Conservation (phyloP, 2,113 vertebrate species). For the Isichthys henryi region DNA sequence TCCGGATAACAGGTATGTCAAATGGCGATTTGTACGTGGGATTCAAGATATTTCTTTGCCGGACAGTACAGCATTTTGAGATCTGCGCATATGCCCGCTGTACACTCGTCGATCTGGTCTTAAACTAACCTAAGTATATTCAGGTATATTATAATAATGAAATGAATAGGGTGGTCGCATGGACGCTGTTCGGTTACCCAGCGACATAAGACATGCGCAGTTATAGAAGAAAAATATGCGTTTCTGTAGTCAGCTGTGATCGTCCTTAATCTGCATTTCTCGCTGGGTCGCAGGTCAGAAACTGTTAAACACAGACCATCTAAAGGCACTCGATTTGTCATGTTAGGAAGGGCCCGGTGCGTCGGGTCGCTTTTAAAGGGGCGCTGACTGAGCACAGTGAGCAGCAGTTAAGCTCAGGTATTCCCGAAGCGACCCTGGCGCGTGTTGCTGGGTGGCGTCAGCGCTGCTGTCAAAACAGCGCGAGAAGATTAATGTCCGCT, state of each 20-base stretch:
- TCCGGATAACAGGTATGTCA: neutral
- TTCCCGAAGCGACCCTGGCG: conserved; percentile 8
- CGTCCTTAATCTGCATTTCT: neutral
- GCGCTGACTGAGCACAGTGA: neutral
- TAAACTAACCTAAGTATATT: neutral
- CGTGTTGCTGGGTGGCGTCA: neutral
- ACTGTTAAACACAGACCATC: neutral
- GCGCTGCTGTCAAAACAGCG: conserved; percentile 19
- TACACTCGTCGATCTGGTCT: neutral
- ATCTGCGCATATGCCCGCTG: neutral
- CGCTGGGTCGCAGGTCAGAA: neutral
- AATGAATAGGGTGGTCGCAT: neutral
- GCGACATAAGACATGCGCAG: neutral
- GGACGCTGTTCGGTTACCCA: neutral
- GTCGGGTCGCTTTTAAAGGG: neutral
- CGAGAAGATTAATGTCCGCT: conserved; percentile 20
- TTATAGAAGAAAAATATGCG: neutral
- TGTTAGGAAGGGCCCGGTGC: neutral
- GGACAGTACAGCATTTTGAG: neutral
- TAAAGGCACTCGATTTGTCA: neutral
- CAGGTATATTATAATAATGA: neutral
- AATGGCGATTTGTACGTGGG: neutral
- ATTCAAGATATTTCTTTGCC: neutral
- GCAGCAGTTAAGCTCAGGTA: neutral
- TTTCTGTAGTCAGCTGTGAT: neutral